phyloP scores from a whole-genome alignment of 2,113 vertebrate genomes.

The Cnemophilus loriae region DNA sequence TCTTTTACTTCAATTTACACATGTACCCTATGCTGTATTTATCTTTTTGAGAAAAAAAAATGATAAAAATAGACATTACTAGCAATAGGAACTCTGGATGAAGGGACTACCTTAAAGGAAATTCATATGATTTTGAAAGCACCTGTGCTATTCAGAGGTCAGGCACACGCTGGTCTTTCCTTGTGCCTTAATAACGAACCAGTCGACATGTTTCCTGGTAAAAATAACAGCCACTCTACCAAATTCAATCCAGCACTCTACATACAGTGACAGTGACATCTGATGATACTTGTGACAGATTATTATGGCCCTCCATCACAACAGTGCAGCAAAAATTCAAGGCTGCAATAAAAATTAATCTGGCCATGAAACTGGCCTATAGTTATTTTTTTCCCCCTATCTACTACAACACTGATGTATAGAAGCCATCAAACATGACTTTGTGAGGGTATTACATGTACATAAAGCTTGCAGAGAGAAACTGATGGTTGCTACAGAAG shows the following conservation, averaged over 20 bases:
- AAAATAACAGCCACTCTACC: neutral
- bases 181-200: neutral
- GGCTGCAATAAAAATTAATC: slow-evolving; percentile 47
- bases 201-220: neutral
- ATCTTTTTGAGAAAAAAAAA: neutral
- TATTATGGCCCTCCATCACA: slow-evolving; percentile 2
- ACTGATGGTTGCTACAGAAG: neutral
- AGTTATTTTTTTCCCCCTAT: neutral
- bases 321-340: slow-evolving; percentile 40
- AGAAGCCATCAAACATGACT: neutral
- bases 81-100: neutral
- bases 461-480: neutral
- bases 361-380: neutral
- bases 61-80: neutral
- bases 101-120: neutral
- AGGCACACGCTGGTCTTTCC: neutral
- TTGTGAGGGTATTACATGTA: neutral
- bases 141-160: neutral
- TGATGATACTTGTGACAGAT: neutral
- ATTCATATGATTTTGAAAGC: neutral
- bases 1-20: neutral
- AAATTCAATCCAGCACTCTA: neutral
- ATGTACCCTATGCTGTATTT: neutral
- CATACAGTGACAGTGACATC: neutral
- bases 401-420: neutral